phyloP scores from a whole-genome alignment of 2,113 vertebrate species.

The Procavia capensis region DNA sequence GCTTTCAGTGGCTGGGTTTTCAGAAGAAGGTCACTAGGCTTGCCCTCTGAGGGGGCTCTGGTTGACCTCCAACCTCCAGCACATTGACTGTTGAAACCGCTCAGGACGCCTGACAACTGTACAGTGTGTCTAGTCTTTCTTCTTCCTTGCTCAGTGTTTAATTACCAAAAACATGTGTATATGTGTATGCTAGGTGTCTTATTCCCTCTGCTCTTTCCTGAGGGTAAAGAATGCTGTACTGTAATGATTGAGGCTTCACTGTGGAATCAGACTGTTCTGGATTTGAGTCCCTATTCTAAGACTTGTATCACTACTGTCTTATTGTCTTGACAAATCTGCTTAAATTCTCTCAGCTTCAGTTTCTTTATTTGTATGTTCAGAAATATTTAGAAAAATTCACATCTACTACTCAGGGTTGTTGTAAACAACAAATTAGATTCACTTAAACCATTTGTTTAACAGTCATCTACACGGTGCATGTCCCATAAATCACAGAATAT shows the following conservation, averaged over 20 bases:
- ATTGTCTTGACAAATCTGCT: background rate
- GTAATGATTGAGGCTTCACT: background rate
- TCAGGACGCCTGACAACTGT: too few relatives aligned
- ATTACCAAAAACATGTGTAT: background rate
- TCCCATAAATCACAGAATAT: background rate
- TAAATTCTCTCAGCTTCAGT: background rate
- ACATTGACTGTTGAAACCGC: background rate
- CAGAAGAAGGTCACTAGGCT: background rate
- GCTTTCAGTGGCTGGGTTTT: background rate
- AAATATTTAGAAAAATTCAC: background rate
- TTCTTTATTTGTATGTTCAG: background rate
- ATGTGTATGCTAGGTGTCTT: background rate
- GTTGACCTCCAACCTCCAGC: background rate
- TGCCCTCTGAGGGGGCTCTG: background rate
- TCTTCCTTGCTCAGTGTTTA: background rate
- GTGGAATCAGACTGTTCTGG: background rate
- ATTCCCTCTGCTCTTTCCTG: background rate
- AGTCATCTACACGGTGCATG: background rate
- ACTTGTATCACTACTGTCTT: background rate
- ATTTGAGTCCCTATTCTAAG: background rate
- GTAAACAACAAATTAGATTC: constrained; percentile 19
- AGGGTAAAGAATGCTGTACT: background rate
- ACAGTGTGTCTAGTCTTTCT: background rate
- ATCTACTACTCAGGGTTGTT: background rate
- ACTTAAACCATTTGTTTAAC: background rate